A percentile compares a stretch with the other conserved stretches of the same genome.
phyloP scores from a whole-genome alignment of 2,113 vertebrate genomes.

The Furnarius figulus region DNA sequence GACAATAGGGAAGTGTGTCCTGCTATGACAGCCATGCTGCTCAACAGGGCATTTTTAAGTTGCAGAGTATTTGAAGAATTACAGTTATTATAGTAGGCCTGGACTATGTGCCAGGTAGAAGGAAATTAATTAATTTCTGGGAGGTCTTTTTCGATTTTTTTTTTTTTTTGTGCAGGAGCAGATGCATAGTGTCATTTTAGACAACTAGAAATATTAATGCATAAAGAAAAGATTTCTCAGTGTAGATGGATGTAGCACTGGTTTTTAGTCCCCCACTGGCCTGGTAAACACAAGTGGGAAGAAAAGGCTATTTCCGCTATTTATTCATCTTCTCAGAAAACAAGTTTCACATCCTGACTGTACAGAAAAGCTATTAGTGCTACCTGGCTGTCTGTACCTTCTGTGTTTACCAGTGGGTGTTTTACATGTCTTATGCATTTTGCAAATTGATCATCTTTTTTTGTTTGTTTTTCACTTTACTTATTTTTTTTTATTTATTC shows the following conservation, averaged over 20 bases:
- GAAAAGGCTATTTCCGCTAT: not conserved
- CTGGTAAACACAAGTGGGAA: not conserved
- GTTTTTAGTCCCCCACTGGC: not conserved
- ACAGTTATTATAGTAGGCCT: not conserved
- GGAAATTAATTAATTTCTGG: not conserved
- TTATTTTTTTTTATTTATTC: not conserved
- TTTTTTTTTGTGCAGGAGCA: not conserved
- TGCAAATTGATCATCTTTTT: not conserved
- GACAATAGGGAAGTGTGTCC: not conserved
- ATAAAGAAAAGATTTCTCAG: not conserved
- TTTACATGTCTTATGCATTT: accelerated
- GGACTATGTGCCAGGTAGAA: not conserved
- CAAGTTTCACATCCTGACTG: not conserved
- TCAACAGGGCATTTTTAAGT: not conserved
- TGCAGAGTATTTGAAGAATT: not conserved
- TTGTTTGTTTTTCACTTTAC: not conserved
- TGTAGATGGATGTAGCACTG: not conserved
- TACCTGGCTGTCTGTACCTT: not conserved
- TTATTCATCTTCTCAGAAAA: not conserved
- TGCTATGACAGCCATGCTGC: not conserved
- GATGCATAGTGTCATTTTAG: not conserved
- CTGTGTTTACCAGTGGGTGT: not conserved
- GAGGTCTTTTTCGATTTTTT: accelerated
- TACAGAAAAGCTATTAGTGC: not conserved
- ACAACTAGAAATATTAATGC: not conserved